Evolutionary conservation across 2,888 invertebrate species (phyloP).

Genomic region (Marasmarcha lunaedactyla): DNA sequence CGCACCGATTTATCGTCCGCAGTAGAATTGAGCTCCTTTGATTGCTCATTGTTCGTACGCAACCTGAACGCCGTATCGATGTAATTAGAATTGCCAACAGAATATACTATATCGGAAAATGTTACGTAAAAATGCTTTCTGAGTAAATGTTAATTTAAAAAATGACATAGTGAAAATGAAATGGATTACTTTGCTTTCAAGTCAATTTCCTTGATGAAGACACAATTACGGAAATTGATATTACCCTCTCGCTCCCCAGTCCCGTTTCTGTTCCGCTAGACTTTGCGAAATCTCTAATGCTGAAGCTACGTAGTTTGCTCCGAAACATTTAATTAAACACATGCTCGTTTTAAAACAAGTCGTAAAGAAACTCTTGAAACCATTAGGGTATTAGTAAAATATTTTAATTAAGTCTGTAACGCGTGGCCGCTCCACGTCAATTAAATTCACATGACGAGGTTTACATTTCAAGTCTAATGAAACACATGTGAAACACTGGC

Average conservation of each 20-base stretch:
- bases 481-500: slow-evolving; percentile 30
- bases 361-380: slow-evolving; percentile 22
- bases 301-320: background rate
- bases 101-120: too few relatives aligned
- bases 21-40: slow-evolving; percentile 32
- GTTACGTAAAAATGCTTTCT: too few relatives aligned
- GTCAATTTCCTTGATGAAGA: slow-evolving; percentile 62
- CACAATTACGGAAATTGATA: slow-evolving; percentile 64
- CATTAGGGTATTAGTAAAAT: slow-evolving; percentile 26
- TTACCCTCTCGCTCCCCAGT: slow-evolving; percentile 21
- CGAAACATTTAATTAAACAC: slow-evolving; percentile 1
- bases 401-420: slow-evolving; percentile 35
- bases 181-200: slow-evolving; percentile 35
- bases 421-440: slow-evolving; percentile 36
- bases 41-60: slow-evolving; percentile 31
- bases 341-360: background rate
- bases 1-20: slow-evolving; percentile 34
- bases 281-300: background rate
- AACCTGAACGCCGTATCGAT: background rate
- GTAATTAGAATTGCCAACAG: slow-evolving; percentile 21
- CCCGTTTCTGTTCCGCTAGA: background rate
- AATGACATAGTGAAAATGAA: slow-evolving; percentile 29
- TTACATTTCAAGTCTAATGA: slow-evolving; percentile 46
- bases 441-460: slow-evolving; percentile 41
- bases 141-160: slow-evolving; percentile 12